Evolutionary conservation across 2,113 vertebrate genomes (phyloP).

Genomic region (Antigone vipio): DNA sequence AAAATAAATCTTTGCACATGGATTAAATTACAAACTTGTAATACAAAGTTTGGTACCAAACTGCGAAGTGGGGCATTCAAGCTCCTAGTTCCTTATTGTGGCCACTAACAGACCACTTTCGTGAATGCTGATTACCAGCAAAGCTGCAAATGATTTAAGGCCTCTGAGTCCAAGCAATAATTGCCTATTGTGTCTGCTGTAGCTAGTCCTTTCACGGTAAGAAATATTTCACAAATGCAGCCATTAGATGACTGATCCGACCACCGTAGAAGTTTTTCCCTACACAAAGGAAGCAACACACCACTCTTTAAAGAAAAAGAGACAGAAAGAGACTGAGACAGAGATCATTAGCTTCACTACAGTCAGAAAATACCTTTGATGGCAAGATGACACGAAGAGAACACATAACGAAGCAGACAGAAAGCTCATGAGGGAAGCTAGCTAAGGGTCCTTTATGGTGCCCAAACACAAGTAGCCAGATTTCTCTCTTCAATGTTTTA

Average conservation of each 20-base stretch:
- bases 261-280: conserved; percentile 22
- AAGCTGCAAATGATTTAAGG: conserved; percentile 49
- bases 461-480: background rate
- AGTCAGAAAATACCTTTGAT: conserved; percentile 56
- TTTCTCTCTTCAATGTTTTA: background rate
- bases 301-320: conserved; percentile 2
- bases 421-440: background rate
- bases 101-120: background rate
- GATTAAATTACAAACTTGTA: background rate
- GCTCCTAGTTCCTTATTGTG: background rate
- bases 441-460: conserved; percentile 1
- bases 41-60: conserved; percentile 1
- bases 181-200: conserved; percentile 57
- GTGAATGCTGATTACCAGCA: conserved; percentile 34
- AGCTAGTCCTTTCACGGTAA: conserved; percentile 38
- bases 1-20: background rate
- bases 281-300: conserved; percentile 50
- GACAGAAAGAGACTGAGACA: conserved; percentile 27
- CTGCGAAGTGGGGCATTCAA: background rate
- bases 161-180: conserved; percentile 43
- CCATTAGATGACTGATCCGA: conserved; percentile 49
- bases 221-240: conserved; percentile 44
- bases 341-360: conserved; percentile 52
- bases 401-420: conserved; percentile 22
- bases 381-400: conserved; percentile 46